Evolutionary conservation across 92 coral and sea anemone species (phyloP).

Genomic region (Epizoanthus rinbou): DNA sequence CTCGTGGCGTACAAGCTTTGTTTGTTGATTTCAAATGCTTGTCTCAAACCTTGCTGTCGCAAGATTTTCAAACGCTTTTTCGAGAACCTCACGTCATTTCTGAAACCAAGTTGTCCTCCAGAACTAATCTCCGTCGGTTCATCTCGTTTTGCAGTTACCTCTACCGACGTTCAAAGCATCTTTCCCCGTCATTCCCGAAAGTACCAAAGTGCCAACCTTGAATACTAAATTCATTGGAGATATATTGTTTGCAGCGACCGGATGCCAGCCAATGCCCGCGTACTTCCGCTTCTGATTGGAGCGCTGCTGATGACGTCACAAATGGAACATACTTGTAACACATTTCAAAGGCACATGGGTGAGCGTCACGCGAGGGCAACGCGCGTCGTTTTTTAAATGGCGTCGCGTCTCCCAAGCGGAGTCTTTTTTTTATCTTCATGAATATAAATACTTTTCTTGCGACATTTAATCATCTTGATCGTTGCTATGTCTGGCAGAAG

Average conservation of each 20-base stretch:
- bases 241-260: conserved; percentile 64
- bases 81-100: conserved; percentile 45
- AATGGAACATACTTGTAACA: conserved; percentile 73
- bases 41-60: conserved; percentile 41
- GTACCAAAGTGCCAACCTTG: conserved; percentile 48
- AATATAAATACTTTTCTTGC: conserved; percentile 22
- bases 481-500: conserved; percentile 33
- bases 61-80: conserved; percentile 36
- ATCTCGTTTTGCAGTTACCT: not conserved
- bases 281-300: conserved; percentile 93
- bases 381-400: conserved; percentile 47
- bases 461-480: conserved; percentile 12
- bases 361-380: conserved; percentile 49
- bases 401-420: conserved; percentile 48
- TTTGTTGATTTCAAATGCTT: conserved; percentile 43
- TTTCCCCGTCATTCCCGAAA: conserved; percentile 38
- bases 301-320: conserved; percentile 73
- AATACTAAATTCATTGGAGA: conserved; percentile 44
- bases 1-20: conserved; percentile 52
- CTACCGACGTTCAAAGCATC: conserved; percentile 27
- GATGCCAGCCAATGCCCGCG: conserved; percentile 85
- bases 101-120: not conserved
- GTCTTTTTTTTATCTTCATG: conserved; percentile 26
- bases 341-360: conserved; percentile 56
- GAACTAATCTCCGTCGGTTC: conserved; percentile 10